Evolutionary conservation across 2,888 invertebrate species (phyloP).

Genomic region (Flexamia atlantica): DNA sequence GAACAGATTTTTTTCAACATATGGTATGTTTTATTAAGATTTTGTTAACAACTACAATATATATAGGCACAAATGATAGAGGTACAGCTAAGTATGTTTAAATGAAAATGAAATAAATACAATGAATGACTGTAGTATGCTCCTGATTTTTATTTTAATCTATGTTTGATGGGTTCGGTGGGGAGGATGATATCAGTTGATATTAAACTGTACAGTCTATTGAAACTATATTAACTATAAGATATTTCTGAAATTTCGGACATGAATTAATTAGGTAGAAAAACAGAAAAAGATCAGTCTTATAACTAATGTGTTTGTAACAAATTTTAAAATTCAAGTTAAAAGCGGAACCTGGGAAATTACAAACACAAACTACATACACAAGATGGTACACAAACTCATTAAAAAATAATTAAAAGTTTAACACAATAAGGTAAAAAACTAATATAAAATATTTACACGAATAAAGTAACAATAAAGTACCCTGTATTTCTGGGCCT

Average conservation of each 20-base stretch:
- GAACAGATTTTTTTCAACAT: conserved; percentile 27
- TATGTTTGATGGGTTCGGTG: background rate
- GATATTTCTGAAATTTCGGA: background rate
- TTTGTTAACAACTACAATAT: conserved; percentile 33
- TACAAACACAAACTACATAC: conserved; percentile 12
- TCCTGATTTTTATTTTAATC: no score
- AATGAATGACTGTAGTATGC: conserved; percentile 4
- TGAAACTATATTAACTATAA: background rate
- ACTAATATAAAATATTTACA: conserved; percentile 25
- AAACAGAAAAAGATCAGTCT: conserved; percentile 11
- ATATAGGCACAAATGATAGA: conserved; percentile 42
- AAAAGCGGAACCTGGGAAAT: background rate
- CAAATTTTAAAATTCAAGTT: background rate
- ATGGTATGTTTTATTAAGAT: conserved; percentile 3
- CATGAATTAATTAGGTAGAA: background rate
- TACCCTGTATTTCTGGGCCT: conserved; percentile 30
- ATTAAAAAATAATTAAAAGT: conserved; percentile 15
- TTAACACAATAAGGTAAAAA: conserved; percentile 17
- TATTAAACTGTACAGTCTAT: background rate
- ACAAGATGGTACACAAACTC: conserved; percentile 15
- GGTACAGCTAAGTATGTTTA: background rate
- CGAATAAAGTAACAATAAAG: conserved; percentile 1
- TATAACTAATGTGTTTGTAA: background rate
- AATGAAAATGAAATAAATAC: conserved; percentile 39
- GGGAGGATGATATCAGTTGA: background rate